These are phyloP conservation scores for Ginglymostoma cirratum DNA, from an alignment of 2,113 vertebrate genomes.

Conservation along the genomic window DNA sequence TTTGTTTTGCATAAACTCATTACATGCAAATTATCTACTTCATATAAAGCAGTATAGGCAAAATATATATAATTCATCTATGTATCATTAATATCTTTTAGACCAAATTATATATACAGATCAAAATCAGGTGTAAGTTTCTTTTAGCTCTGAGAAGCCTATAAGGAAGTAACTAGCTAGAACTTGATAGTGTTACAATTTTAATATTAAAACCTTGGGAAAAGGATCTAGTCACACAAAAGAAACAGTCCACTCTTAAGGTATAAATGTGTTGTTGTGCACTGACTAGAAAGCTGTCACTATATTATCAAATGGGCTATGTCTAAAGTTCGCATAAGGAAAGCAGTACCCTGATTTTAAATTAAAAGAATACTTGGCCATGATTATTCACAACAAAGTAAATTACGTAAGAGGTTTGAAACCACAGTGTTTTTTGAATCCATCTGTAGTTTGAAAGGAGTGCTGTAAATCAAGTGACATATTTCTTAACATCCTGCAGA, in stretches of 20 bases:
- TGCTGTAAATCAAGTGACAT: neutral
- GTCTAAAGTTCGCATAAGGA: neutral
- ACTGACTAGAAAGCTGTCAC: neutral
- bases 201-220: neutral
- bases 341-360: neutral
- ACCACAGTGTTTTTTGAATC: neutral
- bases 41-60: neutral
- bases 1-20: neutral
- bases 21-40: neutral
- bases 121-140: neutral
- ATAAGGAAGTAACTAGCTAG: neutral
- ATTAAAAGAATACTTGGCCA: neutral
- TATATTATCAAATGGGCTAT: neutral
- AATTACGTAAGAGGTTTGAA: neutral
- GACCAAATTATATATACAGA: neutral
- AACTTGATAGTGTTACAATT: neutral
- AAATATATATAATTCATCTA: neutral
- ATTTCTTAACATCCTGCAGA: neutral
- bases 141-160: neutral
- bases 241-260: neutral
- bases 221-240: neutral
- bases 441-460: neutral
- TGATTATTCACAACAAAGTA: neutral
- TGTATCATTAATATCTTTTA: neutral
- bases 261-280: neutral